A percentile compares a stretch with the other conserved stretches of the same genome.
phyloP scores from a whole-genome alignment of 2,888 invertebrate genomes.

The Drosophila robusta region DNA sequence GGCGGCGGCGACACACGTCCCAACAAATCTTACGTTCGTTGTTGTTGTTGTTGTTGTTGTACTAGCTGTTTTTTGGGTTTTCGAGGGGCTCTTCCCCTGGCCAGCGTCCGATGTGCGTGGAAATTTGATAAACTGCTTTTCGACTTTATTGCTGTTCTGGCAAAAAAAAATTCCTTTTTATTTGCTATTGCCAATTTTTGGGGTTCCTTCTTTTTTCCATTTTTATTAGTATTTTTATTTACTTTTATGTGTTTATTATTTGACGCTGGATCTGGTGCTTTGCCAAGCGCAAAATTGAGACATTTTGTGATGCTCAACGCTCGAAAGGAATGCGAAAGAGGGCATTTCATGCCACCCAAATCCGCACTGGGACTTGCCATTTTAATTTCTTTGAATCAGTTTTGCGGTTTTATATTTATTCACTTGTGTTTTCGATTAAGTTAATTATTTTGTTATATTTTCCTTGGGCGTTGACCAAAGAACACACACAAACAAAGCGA shows the following conservation, averaged over 20 bases:
- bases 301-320: slow-evolving; percentile 39
- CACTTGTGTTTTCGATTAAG: slow-evolving; percentile 32
- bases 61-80: slow-evolving; percentile 14
- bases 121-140: slow-evolving; percentile 81
- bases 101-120: slow-evolving; percentile 46
- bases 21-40: slow-evolving; percentile 39
- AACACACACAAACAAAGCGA: no score
- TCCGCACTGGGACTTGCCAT: slow-evolving; percentile 15
- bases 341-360: background rate
- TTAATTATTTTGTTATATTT: slow-evolving; percentile 39
- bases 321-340: slow-evolving; percentile 7
- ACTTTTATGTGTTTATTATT: slow-evolving; percentile 80
- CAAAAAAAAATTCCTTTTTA: slow-evolving; percentile 54
- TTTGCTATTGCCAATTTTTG: slow-evolving; percentile 66
- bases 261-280: slow-evolving; percentile 63
- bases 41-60: background rate
- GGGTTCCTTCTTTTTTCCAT: slow-evolving; percentile 7
- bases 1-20: slow-evolving; percentile 49
- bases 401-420: slow-evolving; percentile 39
- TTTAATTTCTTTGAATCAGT: slow-evolving; percentile 53
- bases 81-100: slow-evolving; percentile 1
- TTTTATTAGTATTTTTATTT: slow-evolving; percentile 76
- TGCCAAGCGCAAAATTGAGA: slow-evolving; percentile 70
- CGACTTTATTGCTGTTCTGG: slow-evolving; percentile 79
- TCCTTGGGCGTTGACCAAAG: no score